phyloP scores from a whole-genome alignment of 1,140 invertebrate genomes.

The Penaeus vannamei region DNA sequence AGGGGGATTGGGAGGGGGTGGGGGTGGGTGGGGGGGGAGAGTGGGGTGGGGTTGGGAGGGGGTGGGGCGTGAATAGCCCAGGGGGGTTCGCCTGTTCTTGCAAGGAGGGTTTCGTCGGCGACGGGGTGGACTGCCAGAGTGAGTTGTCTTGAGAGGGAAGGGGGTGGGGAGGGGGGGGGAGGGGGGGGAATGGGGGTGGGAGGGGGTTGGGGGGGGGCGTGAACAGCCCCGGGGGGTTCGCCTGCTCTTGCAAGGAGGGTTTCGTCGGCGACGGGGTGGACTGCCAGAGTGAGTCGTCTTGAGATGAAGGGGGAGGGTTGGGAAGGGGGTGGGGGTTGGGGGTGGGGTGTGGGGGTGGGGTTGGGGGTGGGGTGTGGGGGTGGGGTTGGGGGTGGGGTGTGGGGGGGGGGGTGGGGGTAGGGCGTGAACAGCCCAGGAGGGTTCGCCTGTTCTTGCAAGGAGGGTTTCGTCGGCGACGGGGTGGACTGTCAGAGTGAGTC shows the following conservation, averaged over 20 bases:
- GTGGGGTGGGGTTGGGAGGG: no score
- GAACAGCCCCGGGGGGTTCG: slow-evolving; percentile 91
- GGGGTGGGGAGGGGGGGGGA: no score
- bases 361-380: no score
- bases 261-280: slow-evolving; percentile 88
- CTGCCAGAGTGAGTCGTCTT: slow-evolving; percentile 68
- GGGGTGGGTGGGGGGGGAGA: no score
- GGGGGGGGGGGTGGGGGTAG: no score
- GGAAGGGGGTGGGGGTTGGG: no score
- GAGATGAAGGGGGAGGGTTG: no score
- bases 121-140: slow-evolving; percentile 80
- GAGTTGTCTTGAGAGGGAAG: neutral
- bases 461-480: slow-evolving; percentile 90
- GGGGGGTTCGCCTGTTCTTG: slow-evolving; percentile 89
- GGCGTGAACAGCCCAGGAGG: slow-evolving; percentile 92
- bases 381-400: no score
- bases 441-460: slow-evolving; percentile 85
- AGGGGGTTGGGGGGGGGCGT: slow-evolving; percentile 69
- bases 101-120: slow-evolving; percentile 87
- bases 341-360: no score
- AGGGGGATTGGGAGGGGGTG: no score
- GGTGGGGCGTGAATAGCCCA: slow-evolving; percentile 92
- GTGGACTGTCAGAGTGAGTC: slow-evolving; percentile 74
- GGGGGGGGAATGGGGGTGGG: no score
- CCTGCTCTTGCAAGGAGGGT: slow-evolving; percentile 85